Base-by-base conservation (phyloP, 2,113 vertebrate species). In the Nothocercus nigrocapillus region DNA sequence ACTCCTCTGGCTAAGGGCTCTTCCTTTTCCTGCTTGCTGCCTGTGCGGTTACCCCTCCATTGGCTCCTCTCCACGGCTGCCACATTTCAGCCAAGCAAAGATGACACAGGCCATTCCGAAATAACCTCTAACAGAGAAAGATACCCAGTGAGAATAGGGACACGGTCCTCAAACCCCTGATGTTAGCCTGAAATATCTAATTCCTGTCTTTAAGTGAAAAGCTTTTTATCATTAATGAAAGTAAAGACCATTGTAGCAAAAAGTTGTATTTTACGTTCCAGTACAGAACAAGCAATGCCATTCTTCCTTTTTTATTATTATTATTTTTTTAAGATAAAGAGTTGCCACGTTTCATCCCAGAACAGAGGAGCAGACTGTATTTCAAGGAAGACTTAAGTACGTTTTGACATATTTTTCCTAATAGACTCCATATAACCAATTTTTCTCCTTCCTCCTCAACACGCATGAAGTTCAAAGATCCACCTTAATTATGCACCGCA, bases 21-120 rank as follows among this genome's bases (percentile, higher is more conserved):
- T 94, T 94, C 95, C 95, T 90, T 82, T 96, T 97, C 91, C 95
- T 94, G 89, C 93, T 68, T 78, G 49, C 88, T 79, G 53, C 83
- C 88, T 96, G 82, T 83, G 95, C 96, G 90, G 90, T 88, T 67
- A 91, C 86, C 53, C 72, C 62, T 94, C 51, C 49, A 58, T 73
- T 95, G 96, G 90, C 93, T 89, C 58, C 66, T 85, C 78, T 95
- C 92, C 90, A 93, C 82, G 3, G 4, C 83, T 96, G 86, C 84
- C 95, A 93, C 68, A 84, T 83, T 92, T 91, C 82, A 96, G 89
- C 38, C 51, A 66, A 51, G 38, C 28, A 75, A 88, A 95, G 75
- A 54, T 51, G 92, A 87, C 1, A 20, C 38, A 44, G 94, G 40
- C 19, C 15, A 25, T 49, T 94, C 81, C 80, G 81, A 77, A 93